phyloP scores from a whole-genome alignment of 1,140 invertebrate genomes.

The Goniozus legneri region DNA sequence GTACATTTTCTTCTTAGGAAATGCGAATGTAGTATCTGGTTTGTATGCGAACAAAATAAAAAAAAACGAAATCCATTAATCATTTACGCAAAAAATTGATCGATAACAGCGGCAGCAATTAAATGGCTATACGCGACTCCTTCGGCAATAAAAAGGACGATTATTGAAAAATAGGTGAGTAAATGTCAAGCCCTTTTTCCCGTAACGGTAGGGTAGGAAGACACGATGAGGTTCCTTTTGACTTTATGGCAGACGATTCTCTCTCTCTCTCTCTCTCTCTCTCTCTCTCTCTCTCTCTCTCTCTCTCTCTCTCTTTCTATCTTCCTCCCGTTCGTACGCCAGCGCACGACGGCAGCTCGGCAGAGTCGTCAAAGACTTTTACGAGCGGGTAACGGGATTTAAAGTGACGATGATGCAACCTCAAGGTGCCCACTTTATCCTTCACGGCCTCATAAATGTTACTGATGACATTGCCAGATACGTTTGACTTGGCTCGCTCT shows the following conservation, averaged over 20 bases:
- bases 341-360: slow-evolving; percentile 29
- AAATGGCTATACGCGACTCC: no score
- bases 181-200: slow-evolving; percentile 46
- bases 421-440: slow-evolving; percentile 55
- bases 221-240: slow-evolving; percentile 33
- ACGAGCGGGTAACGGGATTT: slow-evolving; percentile 56
- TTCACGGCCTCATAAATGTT: slow-evolving; percentile 55
- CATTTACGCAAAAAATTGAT: no score
- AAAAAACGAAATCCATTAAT: no score
- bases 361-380: slow-evolving; percentile 56
- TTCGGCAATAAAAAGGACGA: slow-evolving; percentile 30
- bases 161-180: slow-evolving; percentile 44
- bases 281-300: no score
- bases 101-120: no score
- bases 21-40: no score
- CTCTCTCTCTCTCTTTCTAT: no score
- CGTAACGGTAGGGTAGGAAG: slow-evolving; percentile 29
- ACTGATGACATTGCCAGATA: slow-evolving; percentile 54
- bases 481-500: slow-evolving; percentile 37
- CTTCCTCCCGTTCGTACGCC: no score
- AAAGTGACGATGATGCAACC: slow-evolving; percentile 57
- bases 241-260: slow-evolving; percentile 44
- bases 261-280: no score
- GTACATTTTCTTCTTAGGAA: no score
- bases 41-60: no score